These are phyloP conservation scores for Neosalanx taihuensis DNA, from an alignment of 2,797 vertebrate genomes.

Conservation along the genomic window DNA sequence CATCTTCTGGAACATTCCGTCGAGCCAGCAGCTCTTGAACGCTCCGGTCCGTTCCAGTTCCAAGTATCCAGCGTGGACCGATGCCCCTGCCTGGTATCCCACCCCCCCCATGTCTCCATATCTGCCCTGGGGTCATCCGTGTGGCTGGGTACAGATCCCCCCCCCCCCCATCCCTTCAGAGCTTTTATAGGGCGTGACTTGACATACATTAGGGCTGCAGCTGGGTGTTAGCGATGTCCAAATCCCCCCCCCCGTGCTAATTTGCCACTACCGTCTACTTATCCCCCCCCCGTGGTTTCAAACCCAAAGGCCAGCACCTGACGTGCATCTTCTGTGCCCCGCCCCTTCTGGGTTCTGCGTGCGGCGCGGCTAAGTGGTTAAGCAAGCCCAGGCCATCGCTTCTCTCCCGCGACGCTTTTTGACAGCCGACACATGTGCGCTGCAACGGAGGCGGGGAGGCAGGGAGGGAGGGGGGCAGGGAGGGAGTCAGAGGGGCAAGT, in stretches of 20 bases:
- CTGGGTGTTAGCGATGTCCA: slow-evolving; percentile 30
- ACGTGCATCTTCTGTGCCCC: background rate
- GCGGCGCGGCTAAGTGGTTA: slow-evolving; percentile 40
- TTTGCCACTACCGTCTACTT: slow-evolving; percentile 9
- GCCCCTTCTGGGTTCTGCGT: background rate
- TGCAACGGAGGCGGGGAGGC: slow-evolving; percentile 24
- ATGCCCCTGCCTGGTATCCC: slow-evolving; percentile 43
- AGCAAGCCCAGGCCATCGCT: no score
- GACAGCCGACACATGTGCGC: slow-evolving; percentile 39
- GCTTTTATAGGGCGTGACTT: slow-evolving; percentile 54
- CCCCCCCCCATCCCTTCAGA: slow-evolving; percentile 29
- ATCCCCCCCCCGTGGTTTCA: background rate
- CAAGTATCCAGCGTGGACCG: slow-evolving; percentile 27
- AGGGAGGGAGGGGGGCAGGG: no score
- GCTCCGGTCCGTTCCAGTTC: slow-evolving; percentile 13
- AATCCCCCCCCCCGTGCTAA: slow-evolving; percentile 7
- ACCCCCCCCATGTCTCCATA: slow-evolving; percentile 22
- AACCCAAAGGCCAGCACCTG: background rate
- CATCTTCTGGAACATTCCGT: no score
- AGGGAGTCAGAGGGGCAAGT: no score
- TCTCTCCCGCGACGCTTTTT: slow-evolving; percentile 29
- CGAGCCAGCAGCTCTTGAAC: slow-evolving; percentile 36
- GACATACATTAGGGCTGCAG: slow-evolving; percentile 51
- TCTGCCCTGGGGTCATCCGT: slow-evolving; percentile 50
- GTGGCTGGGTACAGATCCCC: slow-evolving; percentile 62